Percentiles rank a stretch among this genome's conserved stretches.
Evolutionary conservation across 1,140 invertebrate species (phyloP).

Genomic region (Pomacea maculata): DNA sequence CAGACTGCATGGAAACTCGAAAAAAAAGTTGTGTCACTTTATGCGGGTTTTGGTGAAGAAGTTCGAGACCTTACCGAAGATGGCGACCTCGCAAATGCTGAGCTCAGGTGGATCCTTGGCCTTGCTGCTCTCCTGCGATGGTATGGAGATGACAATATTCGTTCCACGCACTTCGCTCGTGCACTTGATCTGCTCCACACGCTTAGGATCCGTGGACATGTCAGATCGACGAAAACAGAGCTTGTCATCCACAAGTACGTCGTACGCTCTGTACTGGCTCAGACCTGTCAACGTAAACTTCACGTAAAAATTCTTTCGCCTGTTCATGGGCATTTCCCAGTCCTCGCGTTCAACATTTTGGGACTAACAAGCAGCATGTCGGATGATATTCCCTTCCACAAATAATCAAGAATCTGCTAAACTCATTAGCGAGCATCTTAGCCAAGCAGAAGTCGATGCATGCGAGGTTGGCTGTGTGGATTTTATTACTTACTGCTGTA

Average conservation of each 20-base stretch:
- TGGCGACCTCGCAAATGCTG: constrained; percentile 4
- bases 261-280: not conserved
- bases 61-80: not conserved
- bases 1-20: too few species aligned
- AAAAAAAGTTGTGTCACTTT: too few species aligned
- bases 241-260: not conserved
- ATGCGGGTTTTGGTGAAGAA: too few species aligned
- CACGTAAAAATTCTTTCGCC: not conserved
- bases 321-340: not conserved
- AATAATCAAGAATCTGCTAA: not conserved
- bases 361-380: not conserved
- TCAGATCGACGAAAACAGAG: not conserved
- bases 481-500: not conserved
- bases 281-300: not conserved
- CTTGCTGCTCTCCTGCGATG: not conserved
- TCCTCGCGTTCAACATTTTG: not conserved
- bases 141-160: not conserved
- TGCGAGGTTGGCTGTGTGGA: not conserved
- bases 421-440: not conserved
- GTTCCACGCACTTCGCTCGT: not conserved
- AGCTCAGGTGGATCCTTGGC: not conserved
- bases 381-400: not conserved
- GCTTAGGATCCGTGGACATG: not conserved
- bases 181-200: not conserved
- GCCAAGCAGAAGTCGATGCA: not conserved